Evolutionary conservation across 2,888 invertebrate species (phyloP), one percentile per base, ranked within the genome.

Genomic region (Hydrotaea cyrtoneurina): DNA sequence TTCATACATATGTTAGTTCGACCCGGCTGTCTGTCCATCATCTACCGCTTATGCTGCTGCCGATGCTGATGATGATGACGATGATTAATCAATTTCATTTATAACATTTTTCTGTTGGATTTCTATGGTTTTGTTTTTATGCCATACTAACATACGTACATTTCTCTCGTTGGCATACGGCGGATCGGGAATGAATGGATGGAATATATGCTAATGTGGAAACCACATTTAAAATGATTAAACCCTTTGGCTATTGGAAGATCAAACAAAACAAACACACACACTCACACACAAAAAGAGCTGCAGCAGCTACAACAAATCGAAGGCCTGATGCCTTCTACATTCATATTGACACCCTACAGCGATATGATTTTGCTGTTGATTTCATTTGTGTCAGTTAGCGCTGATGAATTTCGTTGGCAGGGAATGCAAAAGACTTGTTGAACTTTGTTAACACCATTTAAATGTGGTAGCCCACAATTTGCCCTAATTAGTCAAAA

Each of bases 1-100:
- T 57, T 73, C 73, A 39, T 71, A 71, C 46, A 46, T 13, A 69
- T 43, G 11, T 69, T 69, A 11, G 39, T 21, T 75, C 21, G 36
- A 59, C 46, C 74, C 46, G 26, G 43, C 80, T 50, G 72, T 71
- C 75, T 55, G 59, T 75, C 74, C 66, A 46, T 69, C 64, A 69
- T 75, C 69, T 50, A 23, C 71, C 26, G 50, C 71, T 15, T 19
- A 5, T 66, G 66, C 39, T 26, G 36, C 26, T 66, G 39, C 13
- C 1, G 39, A 23, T 23, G 62, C n/a, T 66, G 66, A 36, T 46
- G 53, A 53, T 57, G 72, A 50, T 72, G 62, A 31, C 43, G 75
- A 64, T 76, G 66, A 64, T 66, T 76, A 76, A 76, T 64, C 76
- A 62, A 76, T 76, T 76, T 78, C 69, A 69, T 73, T 73, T 73